Base-by-base conservation (phyloP, 2,888 invertebrate species). In the Drosophila robusta region DNA sequence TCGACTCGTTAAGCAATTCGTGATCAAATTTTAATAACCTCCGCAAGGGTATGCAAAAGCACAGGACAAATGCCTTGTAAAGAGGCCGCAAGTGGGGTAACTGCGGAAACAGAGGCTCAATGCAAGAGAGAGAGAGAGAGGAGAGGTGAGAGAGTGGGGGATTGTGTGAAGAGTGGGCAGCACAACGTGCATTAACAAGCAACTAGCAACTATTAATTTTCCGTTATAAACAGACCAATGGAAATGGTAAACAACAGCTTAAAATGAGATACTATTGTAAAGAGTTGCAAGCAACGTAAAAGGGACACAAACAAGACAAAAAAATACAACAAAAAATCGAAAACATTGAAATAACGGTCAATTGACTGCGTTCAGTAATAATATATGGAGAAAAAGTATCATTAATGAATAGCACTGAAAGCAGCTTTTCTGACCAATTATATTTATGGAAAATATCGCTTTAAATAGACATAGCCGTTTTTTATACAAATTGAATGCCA, bases 121-220 rank as follows among this genome's bases (percentile, higher is more conserved):
- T 3, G 1, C 9, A n/a, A 2, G 50, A 39, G 45, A 41, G 9
- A 32, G 32, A 41, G 9, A 9, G 8, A 16, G 9, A 39, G 16
- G 11, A 16, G 26, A 7, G 56, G 24, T 45, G n/a, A 26, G 7
- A n/a, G 18, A 39, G 51, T n/a, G 38, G 9, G 8, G n/a, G 42
- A 7, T 18, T 16, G 41, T 18, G 26, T 18, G 8, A 18, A 8
- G 38, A 8, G 44, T 12, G 9, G n/a, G 12, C 4, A 29, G 26
- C 5, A 24, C 38, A 34, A 64, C 50, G 54, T 72, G 70, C 63
- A 78, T 80, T 76, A 73, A 72, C 68, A 74, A 67, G 70, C 72
- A 75, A 78, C 75, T 78, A 60, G 71, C 78, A 67, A 79, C 80
- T 80, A 84, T 84, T 84, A 78, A 81, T 84, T 75, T 73, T 74